Conservation (phyloP, 2,113 vertebrate species). For the Callithrix jacchus region DNA sequence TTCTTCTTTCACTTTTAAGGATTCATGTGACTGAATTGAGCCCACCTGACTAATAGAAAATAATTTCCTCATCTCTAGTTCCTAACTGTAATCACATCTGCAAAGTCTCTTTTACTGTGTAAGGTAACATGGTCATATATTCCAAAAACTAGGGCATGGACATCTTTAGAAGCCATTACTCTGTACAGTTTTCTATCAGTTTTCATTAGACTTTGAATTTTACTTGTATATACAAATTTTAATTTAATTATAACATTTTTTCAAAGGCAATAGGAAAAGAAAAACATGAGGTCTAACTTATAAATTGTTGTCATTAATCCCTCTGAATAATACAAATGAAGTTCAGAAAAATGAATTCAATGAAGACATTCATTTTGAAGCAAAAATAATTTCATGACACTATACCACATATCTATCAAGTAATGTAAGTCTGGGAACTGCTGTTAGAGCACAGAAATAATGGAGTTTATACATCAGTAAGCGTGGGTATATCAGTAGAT, state of each 20-base stretch:
- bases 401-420: neutral
- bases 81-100: neutral
- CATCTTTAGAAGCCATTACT: neutral
- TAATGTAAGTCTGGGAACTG: neutral
- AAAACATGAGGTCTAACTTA: neutral
- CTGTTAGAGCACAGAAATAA: neutral
- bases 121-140: neutral
- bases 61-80: neutral
- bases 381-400: constrained; percentile 4
- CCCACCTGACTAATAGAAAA: neutral
- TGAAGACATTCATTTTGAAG: neutral
- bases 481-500: neutral
- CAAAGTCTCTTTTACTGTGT: neutral
- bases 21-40: neutral
- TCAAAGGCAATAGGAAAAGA: neutral
- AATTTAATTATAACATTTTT: neutral
- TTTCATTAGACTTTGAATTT: neutral
- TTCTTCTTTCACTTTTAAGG: neutral
- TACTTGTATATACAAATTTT: neutral
- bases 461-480: neutral
- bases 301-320: constrained; percentile 14
- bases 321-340: constrained; percentile 9
- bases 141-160: neutral
- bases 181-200: neutral
- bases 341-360: constrained; percentile 33